phyloP scores from a whole-genome alignment of 2,113 vertebrate species.

The Lasiurus borealis region DNA sequence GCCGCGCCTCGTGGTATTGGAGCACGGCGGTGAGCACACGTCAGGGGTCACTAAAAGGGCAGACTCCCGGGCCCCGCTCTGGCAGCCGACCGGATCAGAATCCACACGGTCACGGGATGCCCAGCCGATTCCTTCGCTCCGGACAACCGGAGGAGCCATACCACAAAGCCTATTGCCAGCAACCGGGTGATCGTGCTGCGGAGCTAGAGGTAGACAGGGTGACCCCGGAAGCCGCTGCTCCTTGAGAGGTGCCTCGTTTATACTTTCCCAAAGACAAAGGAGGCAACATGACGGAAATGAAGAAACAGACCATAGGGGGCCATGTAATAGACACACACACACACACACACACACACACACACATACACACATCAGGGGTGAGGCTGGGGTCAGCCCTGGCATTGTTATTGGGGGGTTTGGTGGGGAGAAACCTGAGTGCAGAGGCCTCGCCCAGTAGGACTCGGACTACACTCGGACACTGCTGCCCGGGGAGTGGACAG shows the following conservation, averaged over 20 bases:
- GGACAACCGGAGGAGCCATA: neutral
- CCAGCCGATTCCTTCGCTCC: neutral
- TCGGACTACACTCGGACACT: neutral
- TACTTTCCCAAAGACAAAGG: neutral
- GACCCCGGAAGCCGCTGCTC: neutral
- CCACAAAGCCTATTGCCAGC: neutral
- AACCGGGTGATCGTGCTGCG: rapidly evolving
- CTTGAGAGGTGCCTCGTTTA: neutral
- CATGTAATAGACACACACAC: neutral
- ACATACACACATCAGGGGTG: neutral
- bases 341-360: neutral
- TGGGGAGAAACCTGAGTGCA: neutral
- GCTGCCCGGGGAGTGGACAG: neutral
- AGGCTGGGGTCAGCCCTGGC: neutral
- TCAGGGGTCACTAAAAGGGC: neutral
- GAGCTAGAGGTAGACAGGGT: neutral
- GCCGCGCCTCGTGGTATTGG: neutral
- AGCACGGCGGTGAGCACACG: rapidly evolving
- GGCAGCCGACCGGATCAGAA: neutral
- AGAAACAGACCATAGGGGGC: neutral
- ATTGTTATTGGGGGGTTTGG: neutral
- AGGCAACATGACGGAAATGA: neutral
- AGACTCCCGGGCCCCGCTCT: neutral
- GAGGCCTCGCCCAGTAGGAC: neutral
- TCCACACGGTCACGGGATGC: neutral